phyloP scores from a whole-genome alignment of 2,888 invertebrate species.

The Acleris laterana region DNA sequence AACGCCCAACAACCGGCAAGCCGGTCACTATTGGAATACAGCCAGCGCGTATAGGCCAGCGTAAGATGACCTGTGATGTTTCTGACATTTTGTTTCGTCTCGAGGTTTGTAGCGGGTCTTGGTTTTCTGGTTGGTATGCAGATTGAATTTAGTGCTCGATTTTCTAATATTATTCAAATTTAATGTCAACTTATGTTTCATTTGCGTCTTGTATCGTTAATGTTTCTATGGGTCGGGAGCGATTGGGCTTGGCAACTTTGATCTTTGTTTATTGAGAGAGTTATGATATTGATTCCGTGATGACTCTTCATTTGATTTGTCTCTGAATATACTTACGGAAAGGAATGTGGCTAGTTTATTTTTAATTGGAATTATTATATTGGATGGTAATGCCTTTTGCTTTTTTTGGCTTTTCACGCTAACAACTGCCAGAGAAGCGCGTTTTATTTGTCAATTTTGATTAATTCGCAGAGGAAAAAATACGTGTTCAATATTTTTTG shows the following conservation, averaged over 20 bases:
- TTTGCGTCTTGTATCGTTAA: slow-evolving; percentile 30
- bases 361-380: too few species aligned
- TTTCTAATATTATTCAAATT: slow-evolving; percentile 35
- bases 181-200: slow-evolving; percentile 36
- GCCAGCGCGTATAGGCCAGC: slow-evolving; percentile 52
- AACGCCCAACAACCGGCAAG: slow-evolving; percentile 46
- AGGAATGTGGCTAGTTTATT: too few species aligned
- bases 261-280: slow-evolving; percentile 17
- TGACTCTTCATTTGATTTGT: not conserved
- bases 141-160: slow-evolving; percentile 33
- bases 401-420: too few species aligned
- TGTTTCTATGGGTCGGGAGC: slow-evolving; percentile 21
- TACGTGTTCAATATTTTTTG: too few species aligned
- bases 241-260: slow-evolving; percentile 10
- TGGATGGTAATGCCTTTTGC: too few species aligned
- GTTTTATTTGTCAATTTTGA: too few species aligned
- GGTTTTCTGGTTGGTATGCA: slow-evolving; percentile 3
- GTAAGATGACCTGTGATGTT: slow-evolving; percentile 42
- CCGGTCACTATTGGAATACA: slow-evolving; percentile 48
- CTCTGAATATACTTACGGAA: not conserved
- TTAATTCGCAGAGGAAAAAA: too few species aligned
- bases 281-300: slow-evolving; percentile 7
- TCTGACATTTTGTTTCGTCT: not conserved
- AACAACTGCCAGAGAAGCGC: too few species aligned
- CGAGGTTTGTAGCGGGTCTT: not conserved